A percentile compares a stretch with the other conserved stretches of the same genome.
These are phyloP conservation scores for Taphrorychus bicolor DNA, from an alignment of 2,888 invertebrate species.

Conservation along the genomic window DNA sequence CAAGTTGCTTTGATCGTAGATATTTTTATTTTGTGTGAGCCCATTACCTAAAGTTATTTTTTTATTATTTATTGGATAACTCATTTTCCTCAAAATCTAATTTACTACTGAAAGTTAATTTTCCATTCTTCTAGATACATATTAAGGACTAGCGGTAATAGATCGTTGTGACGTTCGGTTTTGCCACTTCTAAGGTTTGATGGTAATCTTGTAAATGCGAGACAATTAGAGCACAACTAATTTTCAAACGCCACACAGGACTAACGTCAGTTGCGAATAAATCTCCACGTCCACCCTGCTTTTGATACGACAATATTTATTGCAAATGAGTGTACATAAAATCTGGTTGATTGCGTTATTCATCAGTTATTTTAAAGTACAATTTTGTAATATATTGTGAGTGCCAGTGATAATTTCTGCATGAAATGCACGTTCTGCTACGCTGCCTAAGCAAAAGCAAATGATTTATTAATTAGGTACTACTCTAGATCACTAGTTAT, in stretches of 20 bases:
- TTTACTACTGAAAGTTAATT: no score
- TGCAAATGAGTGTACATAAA: neutral
- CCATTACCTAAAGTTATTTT: no score
- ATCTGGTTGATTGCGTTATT: conserved; percentile 1
- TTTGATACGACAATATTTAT: neutral
- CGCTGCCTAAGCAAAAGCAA: no score
- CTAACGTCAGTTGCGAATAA: neutral
- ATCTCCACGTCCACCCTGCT: neutral
- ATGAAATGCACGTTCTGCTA: no score
- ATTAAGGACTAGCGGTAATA: neutral
- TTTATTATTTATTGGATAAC: no score
- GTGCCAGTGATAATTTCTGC: neutral
- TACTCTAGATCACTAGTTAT: no score
- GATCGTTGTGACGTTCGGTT: neutral
- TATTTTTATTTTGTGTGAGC: no score
- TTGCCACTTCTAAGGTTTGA: conserved; percentile 23
- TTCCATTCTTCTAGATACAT: no score
- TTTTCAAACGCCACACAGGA: conserved; percentile 13
- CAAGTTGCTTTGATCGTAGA: no score
- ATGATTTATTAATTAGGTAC: no score
- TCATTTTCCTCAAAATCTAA: no score
- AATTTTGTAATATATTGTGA: neutral
- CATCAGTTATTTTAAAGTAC: neutral
- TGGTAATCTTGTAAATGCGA: conserved; percentile 22
- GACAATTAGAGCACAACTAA: conserved; percentile 34